A percentile compares a stretch with the other conserved stretches of the same genome.
These are phyloP conservation scores for Plebejus anna DNA, from an alignment of 2,888 invertebrate species.

Conservation along the genomic window DNA sequence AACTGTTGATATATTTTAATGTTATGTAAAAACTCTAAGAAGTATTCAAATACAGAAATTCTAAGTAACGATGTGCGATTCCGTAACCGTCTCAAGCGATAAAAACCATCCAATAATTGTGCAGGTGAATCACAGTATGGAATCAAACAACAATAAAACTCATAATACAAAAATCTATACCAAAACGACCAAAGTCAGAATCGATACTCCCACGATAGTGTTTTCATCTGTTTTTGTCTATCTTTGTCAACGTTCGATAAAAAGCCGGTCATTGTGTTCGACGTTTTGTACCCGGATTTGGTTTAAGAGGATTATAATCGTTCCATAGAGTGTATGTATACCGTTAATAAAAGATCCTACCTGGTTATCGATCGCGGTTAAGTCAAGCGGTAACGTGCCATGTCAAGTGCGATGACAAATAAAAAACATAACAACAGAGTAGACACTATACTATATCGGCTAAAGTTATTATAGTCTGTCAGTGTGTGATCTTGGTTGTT, in stretches of 20 bases:
- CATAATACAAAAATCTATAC: slow-evolving; percentile 35
- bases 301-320: slow-evolving; percentile 61
- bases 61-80: no score
- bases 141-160: not conserved
- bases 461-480: no score
- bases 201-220: slow-evolving; percentile 38
- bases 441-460: no score
- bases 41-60: no score
- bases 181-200: slow-evolving; percentile 42
- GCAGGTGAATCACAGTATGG: not conserved
- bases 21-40: no score
- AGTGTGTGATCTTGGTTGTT: no score
- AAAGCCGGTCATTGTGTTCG: slow-evolving; percentile 41
- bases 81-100: no score
- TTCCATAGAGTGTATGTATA: slow-evolving; percentile 50
- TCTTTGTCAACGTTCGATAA: slow-evolving; percentile 40
- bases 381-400: slow-evolving; percentile 17
- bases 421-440: not conserved
- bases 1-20: no score
- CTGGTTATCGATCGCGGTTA: slow-evolving; percentile 25
- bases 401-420: slow-evolving; percentile 13
- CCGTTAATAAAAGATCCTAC: slow-evolving; percentile 30
- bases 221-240: slow-evolving; percentile 39
- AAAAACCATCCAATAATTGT: no score
- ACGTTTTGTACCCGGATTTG: slow-evolving; percentile 44